Conservation (phyloP, 2,888 invertebrate species). For the Drosophila anceps region DNA sequence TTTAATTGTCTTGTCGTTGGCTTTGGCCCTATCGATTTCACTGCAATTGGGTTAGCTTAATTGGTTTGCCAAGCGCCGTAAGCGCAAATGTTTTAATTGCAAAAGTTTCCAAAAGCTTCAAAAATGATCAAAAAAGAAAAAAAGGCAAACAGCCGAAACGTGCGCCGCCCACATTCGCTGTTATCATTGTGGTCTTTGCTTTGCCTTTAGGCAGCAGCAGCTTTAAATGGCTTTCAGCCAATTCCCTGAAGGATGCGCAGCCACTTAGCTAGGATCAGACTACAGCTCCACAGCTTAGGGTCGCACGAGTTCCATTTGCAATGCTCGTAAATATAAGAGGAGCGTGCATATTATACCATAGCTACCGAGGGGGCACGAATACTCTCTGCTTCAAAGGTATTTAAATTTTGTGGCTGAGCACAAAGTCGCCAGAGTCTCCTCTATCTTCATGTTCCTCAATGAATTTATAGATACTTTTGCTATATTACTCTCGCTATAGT, state of each 20-base stretch:
- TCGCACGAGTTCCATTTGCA: conserved; percentile 6
- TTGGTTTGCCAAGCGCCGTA: conserved; percentile 26
- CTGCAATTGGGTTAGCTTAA: conserved; percentile 55
- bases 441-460: not conserved
- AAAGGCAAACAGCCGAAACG: conserved; percentile 13
- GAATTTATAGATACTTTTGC: conserved; percentile 2
- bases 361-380: not conserved
- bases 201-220: conserved; percentile 4
- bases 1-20: conserved; percentile 68
- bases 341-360: conserved; percentile 22
- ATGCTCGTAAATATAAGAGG: conserved; percentile 45
- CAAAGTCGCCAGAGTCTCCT: not conserved
- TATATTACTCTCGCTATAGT: not conserved
- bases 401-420: not conserved
- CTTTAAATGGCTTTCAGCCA: conserved; percentile 68
- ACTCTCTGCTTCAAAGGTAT: not conserved
- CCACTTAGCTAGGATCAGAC: conserved; percentile 61
- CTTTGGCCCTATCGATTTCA: conserved; percentile 66
- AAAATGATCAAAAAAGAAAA: conserved; percentile 26
- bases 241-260: conserved; percentile 63
- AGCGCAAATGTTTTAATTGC: conserved; percentile 54
- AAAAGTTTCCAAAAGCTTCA: conserved; percentile 45
- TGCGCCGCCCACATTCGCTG: conserved; percentile 23
- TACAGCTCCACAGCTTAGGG: conserved; percentile 8
- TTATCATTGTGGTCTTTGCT: conserved; percentile 14